These are phyloP conservation scores for Cantharis lateralis DNA, from an alignment of 2,888 invertebrate species.

Conservation along the genomic window DNA sequence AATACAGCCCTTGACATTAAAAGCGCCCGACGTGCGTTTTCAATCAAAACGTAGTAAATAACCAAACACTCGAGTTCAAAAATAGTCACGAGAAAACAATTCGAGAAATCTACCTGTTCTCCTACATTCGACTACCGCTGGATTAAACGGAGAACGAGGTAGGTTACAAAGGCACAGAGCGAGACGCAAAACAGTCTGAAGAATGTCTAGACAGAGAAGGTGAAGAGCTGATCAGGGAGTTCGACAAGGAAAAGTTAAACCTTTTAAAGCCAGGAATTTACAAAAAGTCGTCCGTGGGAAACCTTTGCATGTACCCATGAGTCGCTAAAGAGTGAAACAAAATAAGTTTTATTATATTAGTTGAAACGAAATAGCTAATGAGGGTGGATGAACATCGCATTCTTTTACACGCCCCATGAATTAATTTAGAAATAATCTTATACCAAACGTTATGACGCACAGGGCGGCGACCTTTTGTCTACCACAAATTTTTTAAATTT, in stretches of 20 bases:
- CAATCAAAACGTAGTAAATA: constrained; percentile 22
- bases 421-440: constrained; percentile 43
- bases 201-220: constrained; percentile 51
- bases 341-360: constrained; percentile 26
- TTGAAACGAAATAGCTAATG: constrained; percentile 25
- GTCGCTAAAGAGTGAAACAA: constrained; percentile 28
- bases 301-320: constrained; percentile 48
- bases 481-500: constrained; percentile 7
- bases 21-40: background rate
- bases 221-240: constrained; percentile 32
- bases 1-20: constrained; percentile 1
- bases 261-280: constrained; percentile 52
- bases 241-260: constrained; percentile 43
- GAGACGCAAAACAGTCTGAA: constrained; percentile 40
- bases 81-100: constrained; percentile 28
- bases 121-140: constrained; percentile 27
- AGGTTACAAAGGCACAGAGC: constrained; percentile 25
- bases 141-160: constrained; percentile 15
- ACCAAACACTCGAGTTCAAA: constrained; percentile 10
- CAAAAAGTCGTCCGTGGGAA: constrained; percentile 55
- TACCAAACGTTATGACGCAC: constrained; percentile 28
- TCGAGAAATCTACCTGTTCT: constrained; percentile 34
- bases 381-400: constrained; percentile 40
- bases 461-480: constrained; percentile 39
- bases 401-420: constrained; percentile 46